Percentiles rank a stretch among this genome's conserved stretches.
Conservation (phyloP, 2,113 vertebrate genomes). For the Grammomys surdaster region DNA sequence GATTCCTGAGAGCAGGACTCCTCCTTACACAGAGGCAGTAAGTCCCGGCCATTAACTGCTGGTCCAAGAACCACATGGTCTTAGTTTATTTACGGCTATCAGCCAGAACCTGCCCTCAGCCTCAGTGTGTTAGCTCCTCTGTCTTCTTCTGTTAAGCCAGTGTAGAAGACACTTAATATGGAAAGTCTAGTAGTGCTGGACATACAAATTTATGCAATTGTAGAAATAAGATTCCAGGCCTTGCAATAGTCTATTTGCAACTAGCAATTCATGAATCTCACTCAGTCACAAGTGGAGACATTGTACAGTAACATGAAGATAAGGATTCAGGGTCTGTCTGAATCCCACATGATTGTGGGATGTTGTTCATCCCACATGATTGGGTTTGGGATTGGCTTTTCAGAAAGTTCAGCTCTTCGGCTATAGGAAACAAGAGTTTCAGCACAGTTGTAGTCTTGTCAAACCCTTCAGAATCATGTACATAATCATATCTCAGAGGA, state of each 20-base stretch:
- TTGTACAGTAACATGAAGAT: not conserved
- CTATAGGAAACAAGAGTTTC: not conserved
- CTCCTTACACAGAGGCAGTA: not conserved
- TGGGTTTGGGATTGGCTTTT: not conserved
- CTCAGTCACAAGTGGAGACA: not conserved
- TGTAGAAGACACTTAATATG: not conserved
- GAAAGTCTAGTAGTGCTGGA: not conserved
- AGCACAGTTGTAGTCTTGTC: not conserved
- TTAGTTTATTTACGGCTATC: not conserved
- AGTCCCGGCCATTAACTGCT: not conserved
- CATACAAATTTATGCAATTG: not conserved
- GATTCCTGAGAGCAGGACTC: not conserved
- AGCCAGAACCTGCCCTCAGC: not conserved
- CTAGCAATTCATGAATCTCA: not conserved
- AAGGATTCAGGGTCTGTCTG: fast-evolving
- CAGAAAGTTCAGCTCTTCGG: not conserved
- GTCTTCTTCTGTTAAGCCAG: not conserved
- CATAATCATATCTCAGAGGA: not conserved
- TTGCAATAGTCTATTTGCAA: not conserved
- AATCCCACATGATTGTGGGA: too few relatives aligned
- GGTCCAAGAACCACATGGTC: not conserved
- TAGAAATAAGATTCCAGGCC: not conserved
- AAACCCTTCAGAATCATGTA: not conserved
- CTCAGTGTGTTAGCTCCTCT: not conserved
- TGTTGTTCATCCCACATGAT: not conserved